These are phyloP conservation scores for Lepidonotus clava DNA, from an alignment of 2,888 invertebrate genomes.

Conservation along the genomic window DNA sequence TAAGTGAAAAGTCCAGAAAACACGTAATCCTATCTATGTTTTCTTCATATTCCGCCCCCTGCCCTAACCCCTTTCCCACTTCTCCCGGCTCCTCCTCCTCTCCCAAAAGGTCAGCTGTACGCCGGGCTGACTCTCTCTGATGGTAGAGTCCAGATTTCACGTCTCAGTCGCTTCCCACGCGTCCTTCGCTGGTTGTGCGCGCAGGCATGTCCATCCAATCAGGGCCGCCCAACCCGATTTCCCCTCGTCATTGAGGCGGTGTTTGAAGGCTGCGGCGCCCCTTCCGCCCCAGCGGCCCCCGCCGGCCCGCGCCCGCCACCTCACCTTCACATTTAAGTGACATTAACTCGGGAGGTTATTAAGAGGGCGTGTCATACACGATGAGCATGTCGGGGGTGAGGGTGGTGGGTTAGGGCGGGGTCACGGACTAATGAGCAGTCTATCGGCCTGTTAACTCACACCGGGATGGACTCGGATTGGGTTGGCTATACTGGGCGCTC, in stretches of 20 bases:
- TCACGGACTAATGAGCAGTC: neutral
- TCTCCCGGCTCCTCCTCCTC: too few relatives aligned
- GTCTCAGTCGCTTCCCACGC: conserved; percentile 6
- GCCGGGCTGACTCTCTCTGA: neutral
- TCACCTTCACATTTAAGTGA: neutral
- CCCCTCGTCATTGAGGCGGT: neutral
- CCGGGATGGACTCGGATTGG: neutral
- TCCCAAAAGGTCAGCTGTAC: neutral
- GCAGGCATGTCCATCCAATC: neutral
- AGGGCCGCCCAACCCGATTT: neutral
- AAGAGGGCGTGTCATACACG: neutral
- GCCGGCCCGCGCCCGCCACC: neutral
- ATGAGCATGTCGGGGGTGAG: too few relatives aligned
- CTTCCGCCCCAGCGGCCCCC: neutral
- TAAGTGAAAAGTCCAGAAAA: too few relatives aligned
- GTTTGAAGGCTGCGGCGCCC: neutral
- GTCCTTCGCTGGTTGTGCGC: neutral
- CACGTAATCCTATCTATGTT: too few relatives aligned
- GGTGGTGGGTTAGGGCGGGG: neutral
- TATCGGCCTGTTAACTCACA: neutral
- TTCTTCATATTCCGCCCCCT: too few relatives aligned
- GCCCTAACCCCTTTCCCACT: too few relatives aligned
- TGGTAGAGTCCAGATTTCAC: neutral
- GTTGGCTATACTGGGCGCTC: neutral
- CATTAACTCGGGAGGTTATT: neutral